Evolutionary conservation across 2,113 vertebrate species (phyloP), one percentile per base, ranked within the genome.

Genomic region (Cariama cristata): DNA sequence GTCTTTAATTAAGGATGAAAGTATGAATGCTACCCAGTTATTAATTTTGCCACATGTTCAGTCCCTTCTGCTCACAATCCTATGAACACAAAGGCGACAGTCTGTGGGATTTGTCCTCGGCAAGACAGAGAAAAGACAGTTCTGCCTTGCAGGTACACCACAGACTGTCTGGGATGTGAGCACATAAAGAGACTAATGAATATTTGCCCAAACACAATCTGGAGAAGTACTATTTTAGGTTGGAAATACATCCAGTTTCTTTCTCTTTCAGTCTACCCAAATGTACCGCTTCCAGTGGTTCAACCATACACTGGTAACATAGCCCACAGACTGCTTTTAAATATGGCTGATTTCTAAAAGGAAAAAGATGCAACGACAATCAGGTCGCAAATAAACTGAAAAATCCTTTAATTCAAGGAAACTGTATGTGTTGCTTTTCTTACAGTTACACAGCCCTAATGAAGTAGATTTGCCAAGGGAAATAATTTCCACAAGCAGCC

Each of bases 1-100:
- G 89, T 88, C 88, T 86, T 96, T 95, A 96, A 96, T 91, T 93
- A 96, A 86, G 64, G 55, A 90, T 92, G 82, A 88, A 85, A 94
- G 59, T 50, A 69, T 38, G 73, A 86, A 95, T 66, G 23, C 33
- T 95, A 87, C 35, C 64, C 64, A 45, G 27, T 49, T 92, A 93
- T 47, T 95, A 77, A 87, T 96, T 95, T 67, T 79, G 44, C 90
- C 79, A 92, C 88, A 81, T 72, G 60, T 80, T 95, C 89, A 64
- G 33, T 59, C 42, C 63, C 79, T 96, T 94, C 64, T 93, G 67
- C 58, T 94, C 64, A 59, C 55, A 88, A 24, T 45, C 33, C 40
- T 85, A 63, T 42, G 79, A 69, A 93, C 80, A 88, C 0, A 0
- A 96, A 96, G 23, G 64, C 9, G 21, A 87, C 20, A 63, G 55